phyloP scores from a whole-genome alignment of 2,888 invertebrate genomes.

The Cactoblastis cactorum region DNA sequence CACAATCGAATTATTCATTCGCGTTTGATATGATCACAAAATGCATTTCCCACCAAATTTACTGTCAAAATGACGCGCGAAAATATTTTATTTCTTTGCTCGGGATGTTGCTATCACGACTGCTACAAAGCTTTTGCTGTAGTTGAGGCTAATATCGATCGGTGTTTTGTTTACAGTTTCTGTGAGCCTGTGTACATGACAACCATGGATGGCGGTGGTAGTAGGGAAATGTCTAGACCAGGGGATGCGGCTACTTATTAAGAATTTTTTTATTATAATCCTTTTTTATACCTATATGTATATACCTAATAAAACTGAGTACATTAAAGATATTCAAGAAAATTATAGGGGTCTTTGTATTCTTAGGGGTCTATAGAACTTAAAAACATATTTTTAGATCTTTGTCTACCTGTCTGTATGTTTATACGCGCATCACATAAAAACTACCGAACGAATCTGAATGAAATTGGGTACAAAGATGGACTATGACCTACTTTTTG shows the following conservation, averaged over 20 bases:
- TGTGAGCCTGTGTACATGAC: constrained; percentile 72
- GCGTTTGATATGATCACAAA: constrained; percentile 43
- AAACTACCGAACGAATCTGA: too few species aligned
- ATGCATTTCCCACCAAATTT: constrained; percentile 58
- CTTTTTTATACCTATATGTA: too few species aligned
- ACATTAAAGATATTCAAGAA: too few species aligned
- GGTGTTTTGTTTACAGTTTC: constrained; percentile 72
- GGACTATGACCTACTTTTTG: too few species aligned
- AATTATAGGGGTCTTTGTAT: too few species aligned
- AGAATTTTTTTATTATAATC: not conserved
- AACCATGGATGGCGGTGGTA: constrained; percentile 55
- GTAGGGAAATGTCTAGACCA: constrained; percentile 49
- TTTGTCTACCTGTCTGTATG: too few species aligned
- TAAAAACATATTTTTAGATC: too few species aligned
- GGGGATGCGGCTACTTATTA: constrained; percentile 22
- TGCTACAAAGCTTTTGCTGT: constrained; percentile 54
- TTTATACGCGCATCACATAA: too few species aligned
- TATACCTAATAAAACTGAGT: too few species aligned
- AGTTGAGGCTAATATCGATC: constrained; percentile 65
- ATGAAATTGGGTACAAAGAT: too few species aligned
- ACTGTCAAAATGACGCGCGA: constrained; percentile 37
- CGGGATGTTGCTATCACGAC: constrained; percentile 45
- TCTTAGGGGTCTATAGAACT: too few species aligned
- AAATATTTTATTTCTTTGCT: constrained; percentile 20
- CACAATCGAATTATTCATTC: constrained; percentile 57